Conservation (phyloP, 2,797 vertebrate species). For the Scolopax rusticola region DNA sequence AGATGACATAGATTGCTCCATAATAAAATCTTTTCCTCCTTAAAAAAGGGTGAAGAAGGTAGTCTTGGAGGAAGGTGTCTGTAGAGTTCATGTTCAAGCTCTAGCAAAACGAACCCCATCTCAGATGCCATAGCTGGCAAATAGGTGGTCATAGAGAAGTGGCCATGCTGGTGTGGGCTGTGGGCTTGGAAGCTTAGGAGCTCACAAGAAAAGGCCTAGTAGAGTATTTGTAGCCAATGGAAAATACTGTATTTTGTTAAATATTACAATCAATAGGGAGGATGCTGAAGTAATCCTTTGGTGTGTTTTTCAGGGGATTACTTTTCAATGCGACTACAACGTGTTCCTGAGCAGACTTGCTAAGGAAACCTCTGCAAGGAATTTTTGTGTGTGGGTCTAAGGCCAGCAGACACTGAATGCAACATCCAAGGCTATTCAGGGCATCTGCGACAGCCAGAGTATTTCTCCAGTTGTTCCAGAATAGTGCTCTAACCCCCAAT, state of each 20-base stretch:
- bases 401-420: not conserved
- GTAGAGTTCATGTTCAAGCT: not conserved
- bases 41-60: not conserved
- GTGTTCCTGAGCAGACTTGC: not conserved
- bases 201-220: not conserved
- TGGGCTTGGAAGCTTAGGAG: not conserved
- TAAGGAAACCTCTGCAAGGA: not conserved
- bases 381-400: not conserved
- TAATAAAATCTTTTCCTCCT: not conserved
- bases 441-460: not conserved
- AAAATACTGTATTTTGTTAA: not conserved
- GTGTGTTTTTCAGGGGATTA: not conserved
- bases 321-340: not conserved
- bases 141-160: not conserved
- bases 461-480: not conserved
- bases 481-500: not conserved
- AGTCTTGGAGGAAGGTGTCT: not conserved
- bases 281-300: not conserved
- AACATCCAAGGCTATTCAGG: not conserved
- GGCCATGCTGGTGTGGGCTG: not conserved
- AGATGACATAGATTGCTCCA: not conserved
- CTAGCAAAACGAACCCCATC: not conserved
- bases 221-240: not conserved
- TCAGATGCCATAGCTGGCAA: not conserved
- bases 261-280: rapidly evolving